Evolutionary conservation across 2,888 invertebrate species (phyloP).

Genomic region (Abscondita cerata): DNA sequence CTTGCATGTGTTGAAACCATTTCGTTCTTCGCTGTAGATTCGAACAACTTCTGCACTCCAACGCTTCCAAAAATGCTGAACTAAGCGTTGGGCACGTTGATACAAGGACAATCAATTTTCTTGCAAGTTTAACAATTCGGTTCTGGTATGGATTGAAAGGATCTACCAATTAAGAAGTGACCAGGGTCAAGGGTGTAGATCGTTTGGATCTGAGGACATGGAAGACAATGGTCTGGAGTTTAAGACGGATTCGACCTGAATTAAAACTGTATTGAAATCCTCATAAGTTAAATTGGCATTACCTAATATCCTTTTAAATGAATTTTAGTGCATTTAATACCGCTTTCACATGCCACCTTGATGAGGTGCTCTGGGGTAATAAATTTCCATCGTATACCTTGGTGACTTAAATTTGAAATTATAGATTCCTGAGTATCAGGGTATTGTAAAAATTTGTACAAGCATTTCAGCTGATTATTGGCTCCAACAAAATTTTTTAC

Average conservation of each 20-base stretch:
- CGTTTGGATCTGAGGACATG: conserved; percentile 1
- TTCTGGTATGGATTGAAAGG: conserved; percentile 1
- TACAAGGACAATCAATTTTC: neutral
- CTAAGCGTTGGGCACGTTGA: neutral
- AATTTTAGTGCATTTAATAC: neutral
- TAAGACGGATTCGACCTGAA: neutral
- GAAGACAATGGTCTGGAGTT: neutral
- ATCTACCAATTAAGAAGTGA: neutral
- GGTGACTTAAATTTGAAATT: neutral
- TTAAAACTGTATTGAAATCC: conserved; percentile 1
- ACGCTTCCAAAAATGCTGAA: neutral
- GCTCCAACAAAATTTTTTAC: neutral
- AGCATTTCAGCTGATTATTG: neutral
- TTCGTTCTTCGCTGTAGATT: neutral
- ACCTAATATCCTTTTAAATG: neutral
- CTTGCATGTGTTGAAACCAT: neutral
- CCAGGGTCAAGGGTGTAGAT: neutral
- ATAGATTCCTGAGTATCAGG: neutral
- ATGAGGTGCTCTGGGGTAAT: too few relatives aligned
- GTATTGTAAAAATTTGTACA: neutral
- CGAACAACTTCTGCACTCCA: neutral
- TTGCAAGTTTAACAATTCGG: neutral
- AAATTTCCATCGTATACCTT: neutral
- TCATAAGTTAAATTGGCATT: neutral
- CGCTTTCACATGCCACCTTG: neutral